Conservation (phyloP, 2,797 vertebrate species). For the Eutrigla gurnardus region DNA sequence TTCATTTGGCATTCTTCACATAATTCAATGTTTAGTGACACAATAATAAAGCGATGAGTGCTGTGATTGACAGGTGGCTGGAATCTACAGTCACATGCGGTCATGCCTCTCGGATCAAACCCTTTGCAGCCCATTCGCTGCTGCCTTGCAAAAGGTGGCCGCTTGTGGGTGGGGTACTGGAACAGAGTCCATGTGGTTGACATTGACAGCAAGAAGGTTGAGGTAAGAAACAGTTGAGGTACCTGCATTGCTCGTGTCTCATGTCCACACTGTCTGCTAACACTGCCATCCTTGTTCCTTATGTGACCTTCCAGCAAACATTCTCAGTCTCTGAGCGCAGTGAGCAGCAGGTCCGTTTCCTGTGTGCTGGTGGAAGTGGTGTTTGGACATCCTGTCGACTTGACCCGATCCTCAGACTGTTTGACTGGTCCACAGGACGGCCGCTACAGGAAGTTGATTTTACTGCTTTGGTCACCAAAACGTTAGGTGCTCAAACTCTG, state of each 20-base stretch:
- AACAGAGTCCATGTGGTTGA: constrained; percentile 84
- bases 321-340: constrained; percentile 83
- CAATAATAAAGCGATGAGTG: background rate
- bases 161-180: constrained; percentile 87
- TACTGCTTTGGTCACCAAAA: constrained; percentile 79
- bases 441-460: constrained; percentile 85
- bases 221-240: constrained; percentile 68
- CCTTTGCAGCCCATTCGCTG: constrained; percentile 87
- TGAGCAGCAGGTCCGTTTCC: constrained; percentile 87
- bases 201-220: constrained; percentile 73
- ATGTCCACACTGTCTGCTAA: background rate
- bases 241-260: background rate
- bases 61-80: constrained; percentile 76
- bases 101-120: constrained; percentile 75
- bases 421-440: constrained; percentile 84
- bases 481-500: constrained; percentile 71
- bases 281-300: constrained; percentile 1
- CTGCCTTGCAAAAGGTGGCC: constrained; percentile 80
- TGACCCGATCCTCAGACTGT: constrained; percentile 83
- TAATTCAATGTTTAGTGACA: background rate
- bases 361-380: constrained; percentile 83
- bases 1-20: background rate
- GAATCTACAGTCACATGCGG: constrained; percentile 80
- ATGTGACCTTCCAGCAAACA: constrained; percentile 73
- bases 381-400: constrained; percentile 86